Evolutionary conservation across 2,888 invertebrate species (phyloP), one percentile per base, ranked within the genome.

Genomic region (Pyrgus malvae): DNA sequence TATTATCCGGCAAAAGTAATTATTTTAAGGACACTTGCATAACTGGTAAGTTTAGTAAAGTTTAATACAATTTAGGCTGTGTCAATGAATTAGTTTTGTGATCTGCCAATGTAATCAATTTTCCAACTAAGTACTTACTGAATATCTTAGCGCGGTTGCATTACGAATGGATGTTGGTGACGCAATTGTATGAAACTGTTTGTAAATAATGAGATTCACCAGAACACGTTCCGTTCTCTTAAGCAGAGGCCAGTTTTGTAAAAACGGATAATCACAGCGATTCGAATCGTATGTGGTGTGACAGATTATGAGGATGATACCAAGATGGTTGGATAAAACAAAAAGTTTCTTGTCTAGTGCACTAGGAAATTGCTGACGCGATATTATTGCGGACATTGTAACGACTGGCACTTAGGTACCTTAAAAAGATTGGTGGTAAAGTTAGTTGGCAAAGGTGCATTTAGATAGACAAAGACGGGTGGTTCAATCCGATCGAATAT

Each of bases 151-250:
- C 21, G 27, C 21, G 11, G 29, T 21, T 37, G 37, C 44, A 51
- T 19, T 44, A 11, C 17, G 44, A 51, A 44, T 44, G 23, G 37
- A 37, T 37, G 50, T 51, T 37, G 37, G 14, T n/a, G 12, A 14
- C 44, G 37, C 27, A 27, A 25, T 51, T 27, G 35, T 35, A 50
- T 29, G 35, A 44, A 48, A 44, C 44, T 19, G 51, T 19, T 35
- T 29, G 51, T 27, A 44, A 37, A 44, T 51, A 44, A 51, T 51
- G 44, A 44, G 51, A 51, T 51, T 44, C 44, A 44, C 51, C 42
- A 51, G 44, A 37, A 51, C 44, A 29, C 44, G 44, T 51, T 35
- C 42, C 50, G 50, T 50, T 50, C 50, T 42, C 42, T 42, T 50
- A 21, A 50, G 35, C 50, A 41, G 50, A 35, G 42, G 42, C 42